phyloP scores from a whole-genome alignment of 2,888 invertebrate species.

The Xiphydria camelus region DNA sequence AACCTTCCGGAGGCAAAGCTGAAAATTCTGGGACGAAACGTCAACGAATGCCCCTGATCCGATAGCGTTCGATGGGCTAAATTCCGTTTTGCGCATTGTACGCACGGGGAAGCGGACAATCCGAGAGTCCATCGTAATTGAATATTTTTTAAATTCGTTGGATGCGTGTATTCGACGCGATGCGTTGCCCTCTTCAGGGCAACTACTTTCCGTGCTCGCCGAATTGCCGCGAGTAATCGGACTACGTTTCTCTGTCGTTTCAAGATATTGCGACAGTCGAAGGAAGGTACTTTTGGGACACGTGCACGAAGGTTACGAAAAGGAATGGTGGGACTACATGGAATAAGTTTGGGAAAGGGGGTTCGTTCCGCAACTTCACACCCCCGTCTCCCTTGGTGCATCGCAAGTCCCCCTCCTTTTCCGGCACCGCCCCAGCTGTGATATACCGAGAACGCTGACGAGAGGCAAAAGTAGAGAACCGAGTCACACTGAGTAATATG shows the following conservation, averaged over 20 bases:
- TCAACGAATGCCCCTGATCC: not conserved
- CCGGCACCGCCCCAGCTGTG: constrained; percentile 53
- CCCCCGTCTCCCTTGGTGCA: not conserved
- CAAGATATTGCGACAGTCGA: constrained; percentile 96
- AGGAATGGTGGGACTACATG: constrained; percentile 97
- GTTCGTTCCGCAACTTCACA: not conserved
- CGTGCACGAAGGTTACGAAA: constrained; percentile 98
- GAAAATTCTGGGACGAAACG: not conserved
- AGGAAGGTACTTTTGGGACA: constrained; percentile 94
- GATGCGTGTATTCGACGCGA: too few species aligned
- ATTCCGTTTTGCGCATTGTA: too few species aligned
- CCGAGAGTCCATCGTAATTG: too few species aligned
- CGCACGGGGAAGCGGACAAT: too few species aligned
- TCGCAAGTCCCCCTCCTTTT: constrained; percentile 31
- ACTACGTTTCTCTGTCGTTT: too few species aligned
- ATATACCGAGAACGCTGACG: constrained; percentile 50
- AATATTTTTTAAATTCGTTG: too few species aligned
- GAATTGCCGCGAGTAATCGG: too few species aligned
- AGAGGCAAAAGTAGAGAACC: constrained; percentile 30
- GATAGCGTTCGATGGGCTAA: too few species aligned
- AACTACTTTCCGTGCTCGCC: too few species aligned
- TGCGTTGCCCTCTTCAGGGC: too few species aligned
- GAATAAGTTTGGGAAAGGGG: constrained; percentile 65
- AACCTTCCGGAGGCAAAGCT: not conserved
- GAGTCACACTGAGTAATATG: constrained; percentile 42